A percentile compares a stretch with the other conserved stretches of the same genome.
These are phyloP conservation scores for Erynnis tages DNA, from an alignment of 2,888 invertebrate genomes.

Conservation along the genomic window DNA sequence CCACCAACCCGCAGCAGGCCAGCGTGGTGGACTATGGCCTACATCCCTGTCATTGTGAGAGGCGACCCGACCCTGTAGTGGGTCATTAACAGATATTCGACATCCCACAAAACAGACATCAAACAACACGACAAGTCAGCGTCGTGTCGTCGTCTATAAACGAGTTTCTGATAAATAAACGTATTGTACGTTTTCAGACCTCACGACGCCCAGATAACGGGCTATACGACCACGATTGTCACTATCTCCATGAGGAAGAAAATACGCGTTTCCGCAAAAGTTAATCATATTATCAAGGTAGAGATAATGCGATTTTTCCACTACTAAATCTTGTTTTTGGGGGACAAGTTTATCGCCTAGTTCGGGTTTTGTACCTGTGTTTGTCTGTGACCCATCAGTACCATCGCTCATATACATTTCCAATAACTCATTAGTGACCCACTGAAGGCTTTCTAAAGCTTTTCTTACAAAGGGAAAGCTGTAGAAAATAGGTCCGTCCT, in stretches of 20 bases:
- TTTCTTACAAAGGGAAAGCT: too few relatives aligned
- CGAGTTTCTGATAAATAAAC: constrained; percentile 7
- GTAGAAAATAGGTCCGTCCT: too few relatives aligned
- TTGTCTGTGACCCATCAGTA: too few relatives aligned
- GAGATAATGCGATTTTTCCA: constrained; percentile 2
- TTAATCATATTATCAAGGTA: neutral
- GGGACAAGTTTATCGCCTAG: neutral
- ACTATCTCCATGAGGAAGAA: constrained; percentile 3
- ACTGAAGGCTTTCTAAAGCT: too few relatives aligned
- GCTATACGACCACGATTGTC: neutral
- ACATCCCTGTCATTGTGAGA: too few relatives aligned
- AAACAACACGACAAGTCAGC: neutral
- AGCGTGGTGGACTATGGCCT: too few relatives aligned
- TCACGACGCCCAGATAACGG: constrained; percentile 32
- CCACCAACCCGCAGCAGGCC: too few relatives aligned
- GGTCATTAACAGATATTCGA: too few relatives aligned
- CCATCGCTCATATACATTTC: too few relatives aligned
- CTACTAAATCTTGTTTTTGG: constrained; percentile 1
- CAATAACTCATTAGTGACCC: too few relatives aligned
- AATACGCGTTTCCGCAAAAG: neutral
- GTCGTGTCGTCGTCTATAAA: constrained; percentile 22
- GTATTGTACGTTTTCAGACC: constrained; percentile 33
- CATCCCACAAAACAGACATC: too few relatives aligned
- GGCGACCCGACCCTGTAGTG: too few relatives aligned
- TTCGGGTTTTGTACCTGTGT: neutral